Conservation (phyloP, 2,888 invertebrate genomes). For the Mythimna lalbum region DNA sequence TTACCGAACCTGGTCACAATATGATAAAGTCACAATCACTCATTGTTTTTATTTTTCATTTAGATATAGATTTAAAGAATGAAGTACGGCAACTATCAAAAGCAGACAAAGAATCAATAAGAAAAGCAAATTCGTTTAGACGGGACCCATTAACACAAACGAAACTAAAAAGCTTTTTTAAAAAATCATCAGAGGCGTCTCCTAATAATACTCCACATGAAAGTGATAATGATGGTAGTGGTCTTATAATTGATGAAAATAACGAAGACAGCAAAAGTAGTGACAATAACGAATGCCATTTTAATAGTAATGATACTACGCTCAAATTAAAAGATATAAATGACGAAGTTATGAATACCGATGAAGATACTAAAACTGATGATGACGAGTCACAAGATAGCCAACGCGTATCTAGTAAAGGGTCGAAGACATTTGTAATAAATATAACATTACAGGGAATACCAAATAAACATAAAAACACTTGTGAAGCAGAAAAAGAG, state of each 20-base stretch:
- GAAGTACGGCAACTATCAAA: constrained; percentile 79
- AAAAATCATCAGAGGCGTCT: constrained; percentile 75
- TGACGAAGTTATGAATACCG: constrained; percentile 36
- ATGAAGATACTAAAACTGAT: constrained; percentile 29
- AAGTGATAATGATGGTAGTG: constrained; percentile 78
- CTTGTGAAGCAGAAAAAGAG: constrained; percentile 45
- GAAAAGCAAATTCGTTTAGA: constrained; percentile 87
- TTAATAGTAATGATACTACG: constrained; percentile 72
- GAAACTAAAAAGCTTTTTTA: constrained; percentile 84
- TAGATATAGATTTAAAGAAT: constrained; percentile 69
- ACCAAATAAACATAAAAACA: constrained; percentile 70
- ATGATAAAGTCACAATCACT: neutral
- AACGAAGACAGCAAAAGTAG: constrained; percentile 64
- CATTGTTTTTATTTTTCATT: constrained; percentile 59
- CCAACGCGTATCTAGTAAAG: constrained; percentile 47
- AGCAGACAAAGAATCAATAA: constrained; percentile 85
- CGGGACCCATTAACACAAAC: constrained; percentile 87
- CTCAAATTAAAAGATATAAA: constrained; percentile 71
- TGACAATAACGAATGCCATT: constrained; percentile 51
- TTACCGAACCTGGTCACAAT: neutral
- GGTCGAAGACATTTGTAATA: constrained; percentile 80
- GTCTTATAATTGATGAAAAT: constrained; percentile 80
- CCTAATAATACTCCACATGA: constrained; percentile 70
- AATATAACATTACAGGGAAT: constrained; percentile 86
- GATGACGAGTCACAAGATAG: constrained; percentile 23